phyloP scores from a whole-genome alignment of 2,888 invertebrate species.

The Stratiomys singularior region DNA sequence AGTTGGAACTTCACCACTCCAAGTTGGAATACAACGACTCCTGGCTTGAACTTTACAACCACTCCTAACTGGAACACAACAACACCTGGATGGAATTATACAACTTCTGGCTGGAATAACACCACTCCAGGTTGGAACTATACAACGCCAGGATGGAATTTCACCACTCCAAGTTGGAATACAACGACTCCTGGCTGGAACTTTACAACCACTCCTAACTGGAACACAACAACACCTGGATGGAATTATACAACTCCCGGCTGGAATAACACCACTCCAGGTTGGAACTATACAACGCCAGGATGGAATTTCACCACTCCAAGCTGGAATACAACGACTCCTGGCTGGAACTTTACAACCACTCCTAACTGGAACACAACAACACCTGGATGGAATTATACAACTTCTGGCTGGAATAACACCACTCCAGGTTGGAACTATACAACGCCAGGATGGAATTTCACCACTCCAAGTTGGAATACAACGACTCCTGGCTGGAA shows the following conservation, averaged over 20 bases:
- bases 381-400: background rate
- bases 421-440: background rate
- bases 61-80: background rate
- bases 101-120: background rate
- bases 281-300: background rate
- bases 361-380: background rate
- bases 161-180: background rate
- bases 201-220: background rate
- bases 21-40: background rate
- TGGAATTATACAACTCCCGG: background rate
- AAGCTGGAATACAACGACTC: background rate
- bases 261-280: background rate
- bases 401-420: background rate
- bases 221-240: background rate
- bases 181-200: background rate
- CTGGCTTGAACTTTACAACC: background rate
- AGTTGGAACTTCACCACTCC: background rate
- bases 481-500: background rate
- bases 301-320: background rate
- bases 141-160: background rate
- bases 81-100: background rate
- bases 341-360: background rate
- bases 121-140: background rate
- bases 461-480: background rate
- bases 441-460: slow-evolving; percentile 2